These are phyloP conservation scores for Melozone crissalis DNA, from an alignment of 2,113 vertebrate species.

Conservation along the genomic window DNA sequence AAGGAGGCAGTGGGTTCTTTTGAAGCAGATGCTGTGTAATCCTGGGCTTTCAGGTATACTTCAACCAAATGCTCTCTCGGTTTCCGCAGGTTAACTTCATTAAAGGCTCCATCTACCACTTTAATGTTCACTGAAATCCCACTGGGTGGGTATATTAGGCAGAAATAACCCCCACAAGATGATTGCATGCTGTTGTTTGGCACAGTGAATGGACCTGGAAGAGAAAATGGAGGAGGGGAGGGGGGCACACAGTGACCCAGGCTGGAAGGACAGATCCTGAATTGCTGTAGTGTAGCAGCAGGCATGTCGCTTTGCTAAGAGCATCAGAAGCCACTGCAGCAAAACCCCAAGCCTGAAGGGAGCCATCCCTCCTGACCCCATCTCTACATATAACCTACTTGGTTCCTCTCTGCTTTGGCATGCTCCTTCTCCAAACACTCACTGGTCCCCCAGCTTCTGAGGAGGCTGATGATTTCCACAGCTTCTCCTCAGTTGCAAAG, in stretches of 20 bases:
- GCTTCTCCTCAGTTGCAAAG: background rate
- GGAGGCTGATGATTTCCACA: background rate
- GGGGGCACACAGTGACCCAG: background rate
- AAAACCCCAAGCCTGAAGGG: background rate
- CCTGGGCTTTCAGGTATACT: constrained; percentile 75
- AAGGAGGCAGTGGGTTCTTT: constrained; percentile 69
- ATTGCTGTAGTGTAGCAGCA: background rate
- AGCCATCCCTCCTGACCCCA: background rate
- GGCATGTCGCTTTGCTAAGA: background rate
- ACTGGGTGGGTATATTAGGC: constrained; percentile 67
- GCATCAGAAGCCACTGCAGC: background rate
- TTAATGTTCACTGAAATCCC: constrained; percentile 71
- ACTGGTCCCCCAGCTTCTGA: background rate
- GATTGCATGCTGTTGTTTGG: constrained; percentile 60
- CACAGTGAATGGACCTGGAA: constrained; percentile 43
- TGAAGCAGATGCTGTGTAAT: constrained; percentile 72
- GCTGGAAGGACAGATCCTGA: background rate
- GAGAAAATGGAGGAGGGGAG: background rate
- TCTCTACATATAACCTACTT: background rate
- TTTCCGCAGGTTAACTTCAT: constrained; percentile 81
- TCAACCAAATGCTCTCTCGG: constrained; percentile 59
- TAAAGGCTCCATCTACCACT: constrained; percentile 71
- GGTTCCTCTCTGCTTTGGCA: background rate
- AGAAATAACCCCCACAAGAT: constrained; percentile 60
- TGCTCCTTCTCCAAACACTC: background rate